Evolutionary conservation across 2,888 invertebrate genomes (phyloP), one percentile per base, ranked within the genome.

Genomic region (Rhagonycha lutea): DNA sequence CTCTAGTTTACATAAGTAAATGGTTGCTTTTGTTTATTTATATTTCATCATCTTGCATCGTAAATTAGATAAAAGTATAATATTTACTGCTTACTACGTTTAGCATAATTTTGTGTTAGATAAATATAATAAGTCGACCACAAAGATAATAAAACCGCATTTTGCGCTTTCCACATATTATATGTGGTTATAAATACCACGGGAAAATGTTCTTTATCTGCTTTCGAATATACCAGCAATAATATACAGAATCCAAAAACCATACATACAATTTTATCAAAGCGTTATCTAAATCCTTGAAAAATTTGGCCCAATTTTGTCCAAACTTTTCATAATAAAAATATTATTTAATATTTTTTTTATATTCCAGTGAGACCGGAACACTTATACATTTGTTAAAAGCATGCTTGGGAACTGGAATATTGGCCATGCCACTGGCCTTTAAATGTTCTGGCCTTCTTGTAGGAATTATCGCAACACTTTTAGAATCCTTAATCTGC

Each of bases 341-440:
- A 24, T 14, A 61, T 61, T 69, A n/a, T 8, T 4, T 9, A 26
- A 74, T 14, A 61, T 67, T 76, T 65, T 81, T 85, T 77, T 80
- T 80, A 80, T 78, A 80, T 88, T 89, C n/a, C 88, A 98, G 97
- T 79, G 95, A 97, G 88, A 92, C 92, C 89, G 96, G 96, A 86
- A 97, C 97, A 0, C 89, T 98, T 82, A 96, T 97, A 82, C 98
- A 98, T 90, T 91, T 99, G 80, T 89, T 98, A 83, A 99, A 98
- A 88, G 98, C 98, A 7, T 97, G 98, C 47, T 91, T 99, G 74
- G 99, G 99, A 26, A 98, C 98, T 9, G 99, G 99, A 67, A 97
- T 99, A 85, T 90, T 99, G 80, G 92, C 98, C 1, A 96, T 99
- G 95, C 98, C 98, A 0, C 91, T 92, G 74, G 98, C 98, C 11